These are phyloP conservation scores for Spilogale gracilis DNA, from an alignment of 2,113 vertebrate species.

Conservation along the genomic window DNA sequence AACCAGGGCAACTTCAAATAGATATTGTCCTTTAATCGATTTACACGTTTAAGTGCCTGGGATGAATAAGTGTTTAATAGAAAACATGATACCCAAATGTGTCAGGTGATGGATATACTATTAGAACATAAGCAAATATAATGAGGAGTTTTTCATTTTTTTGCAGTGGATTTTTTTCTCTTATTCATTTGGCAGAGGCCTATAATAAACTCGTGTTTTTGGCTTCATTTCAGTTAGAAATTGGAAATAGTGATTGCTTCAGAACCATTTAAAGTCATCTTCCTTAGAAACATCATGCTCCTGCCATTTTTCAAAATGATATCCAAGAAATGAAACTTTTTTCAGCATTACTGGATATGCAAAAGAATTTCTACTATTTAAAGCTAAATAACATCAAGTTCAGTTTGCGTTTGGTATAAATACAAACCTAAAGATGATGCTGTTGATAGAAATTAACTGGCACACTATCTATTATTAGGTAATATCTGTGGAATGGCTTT, in stretches of 20 bases:
- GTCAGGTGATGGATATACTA: not conserved
- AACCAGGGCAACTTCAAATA: not conserved
- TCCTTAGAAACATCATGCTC: conserved; percentile 31
- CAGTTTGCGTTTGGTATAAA: not conserved
- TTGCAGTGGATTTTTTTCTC: conserved; percentile 13
- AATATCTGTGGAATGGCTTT: not conserved
- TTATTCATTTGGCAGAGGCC: not conserved
- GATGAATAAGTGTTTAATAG: not conserved
- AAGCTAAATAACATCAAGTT: conserved; percentile 2
- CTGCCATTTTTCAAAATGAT: conserved; percentile 12
- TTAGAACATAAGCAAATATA: not conserved
- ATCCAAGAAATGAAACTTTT: conserved; percentile 14
- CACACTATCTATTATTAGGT: not conserved
- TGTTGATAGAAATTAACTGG: not conserved
- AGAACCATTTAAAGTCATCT: not conserved
- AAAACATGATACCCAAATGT: not conserved
- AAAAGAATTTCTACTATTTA: not conserved
- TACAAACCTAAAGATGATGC: not conserved
- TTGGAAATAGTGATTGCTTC: conserved; percentile 60
- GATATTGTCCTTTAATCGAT: not conserved
- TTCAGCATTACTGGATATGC: not conserved
- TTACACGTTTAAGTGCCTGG: not conserved
- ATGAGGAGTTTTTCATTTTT: not conserved
- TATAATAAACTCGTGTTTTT: not conserved
- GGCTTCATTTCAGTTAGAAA: conserved; percentile 6